Percentiles rank a stretch among this genome's conserved stretches.
These are phyloP conservation scores for Rhimphoctona megacephalus DNA, from an alignment of 2,888 invertebrate genomes.

Conservation along the genomic window DNA sequence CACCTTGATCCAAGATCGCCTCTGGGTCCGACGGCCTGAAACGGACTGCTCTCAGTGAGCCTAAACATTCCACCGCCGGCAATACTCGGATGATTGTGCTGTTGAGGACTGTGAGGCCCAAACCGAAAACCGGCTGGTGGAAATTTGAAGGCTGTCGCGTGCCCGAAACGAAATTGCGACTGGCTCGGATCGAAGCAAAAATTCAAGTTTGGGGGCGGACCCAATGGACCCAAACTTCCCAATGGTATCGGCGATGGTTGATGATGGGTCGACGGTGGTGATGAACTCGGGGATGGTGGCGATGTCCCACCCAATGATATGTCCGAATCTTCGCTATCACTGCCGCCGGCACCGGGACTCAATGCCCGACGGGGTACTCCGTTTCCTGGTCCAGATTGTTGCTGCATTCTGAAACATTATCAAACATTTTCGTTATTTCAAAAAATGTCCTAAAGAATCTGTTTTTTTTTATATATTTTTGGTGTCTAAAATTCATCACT, in stretches of 20 bases:
- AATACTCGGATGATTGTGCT: constrained; percentile 83
- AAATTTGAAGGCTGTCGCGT: constrained; percentile 82
- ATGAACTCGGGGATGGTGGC: constrained; percentile 82
- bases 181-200: constrained; percentile 83
- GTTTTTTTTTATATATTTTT: not conserved
- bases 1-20: constrained; percentile 83
- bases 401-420: constrained; percentile 81
- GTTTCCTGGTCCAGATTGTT: constrained; percentile 82
- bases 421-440: not conserved
- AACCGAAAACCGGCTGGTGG: constrained; percentile 82
- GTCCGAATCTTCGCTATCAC: constrained; percentile 83
- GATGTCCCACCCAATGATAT: constrained; percentile 83
- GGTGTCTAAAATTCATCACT: too few species aligned
- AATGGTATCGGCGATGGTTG: constrained; percentile 82
- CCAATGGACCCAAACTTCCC: constrained; percentile 81
- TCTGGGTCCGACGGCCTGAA: constrained; percentile 83
- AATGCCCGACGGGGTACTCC: constrained; percentile 79
- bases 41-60: constrained; percentile 83
- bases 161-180: constrained; percentile 82
- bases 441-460: not conserved
- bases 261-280: constrained; percentile 80
- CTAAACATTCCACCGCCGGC: constrained; percentile 82
- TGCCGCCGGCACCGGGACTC: constrained; percentile 82
- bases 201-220: constrained; percentile 81
- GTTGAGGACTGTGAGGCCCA: constrained; percentile 82